phyloP scores from a whole-genome alignment of 2,113 vertebrate species.

The Platysteira castanea region DNA sequence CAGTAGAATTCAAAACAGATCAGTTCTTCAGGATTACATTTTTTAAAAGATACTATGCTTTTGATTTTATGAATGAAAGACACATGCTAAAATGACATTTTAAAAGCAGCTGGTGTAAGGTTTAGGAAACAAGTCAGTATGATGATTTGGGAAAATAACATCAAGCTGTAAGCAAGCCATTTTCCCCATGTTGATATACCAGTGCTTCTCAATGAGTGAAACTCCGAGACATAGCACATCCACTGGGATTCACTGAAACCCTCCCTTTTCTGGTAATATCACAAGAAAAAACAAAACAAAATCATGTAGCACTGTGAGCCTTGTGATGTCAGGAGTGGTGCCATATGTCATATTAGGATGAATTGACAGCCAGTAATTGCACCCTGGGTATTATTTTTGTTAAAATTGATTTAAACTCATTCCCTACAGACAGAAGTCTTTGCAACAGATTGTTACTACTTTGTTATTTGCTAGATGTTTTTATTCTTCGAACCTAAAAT shows the following conservation, averaged over 20 bases:
- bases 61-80: conserved; percentile 5
- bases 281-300: background rate
- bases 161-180: background rate
- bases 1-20: conserved; percentile 10
- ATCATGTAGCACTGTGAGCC: background rate
- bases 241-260: background rate
- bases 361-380: background rate
- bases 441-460: background rate
- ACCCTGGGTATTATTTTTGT: background rate
- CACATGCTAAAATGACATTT: background rate
- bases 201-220: background rate
- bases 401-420: background rate
- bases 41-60: background rate
- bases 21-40: background rate
- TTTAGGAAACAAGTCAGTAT: background rate
- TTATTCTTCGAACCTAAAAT: background rate
- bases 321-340: background rate
- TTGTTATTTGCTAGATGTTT: background rate
- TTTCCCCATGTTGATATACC: background rate
- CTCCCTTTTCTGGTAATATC: background rate
- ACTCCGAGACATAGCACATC: background rate
- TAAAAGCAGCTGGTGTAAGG: background rate
- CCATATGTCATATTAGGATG: background rate
- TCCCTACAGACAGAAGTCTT: background rate
- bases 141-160: background rate